These are phyloP conservation scores for Camponotus fellah DNA, from an alignment of 2,888 invertebrate genomes.

Conservation along the genomic window DNA sequence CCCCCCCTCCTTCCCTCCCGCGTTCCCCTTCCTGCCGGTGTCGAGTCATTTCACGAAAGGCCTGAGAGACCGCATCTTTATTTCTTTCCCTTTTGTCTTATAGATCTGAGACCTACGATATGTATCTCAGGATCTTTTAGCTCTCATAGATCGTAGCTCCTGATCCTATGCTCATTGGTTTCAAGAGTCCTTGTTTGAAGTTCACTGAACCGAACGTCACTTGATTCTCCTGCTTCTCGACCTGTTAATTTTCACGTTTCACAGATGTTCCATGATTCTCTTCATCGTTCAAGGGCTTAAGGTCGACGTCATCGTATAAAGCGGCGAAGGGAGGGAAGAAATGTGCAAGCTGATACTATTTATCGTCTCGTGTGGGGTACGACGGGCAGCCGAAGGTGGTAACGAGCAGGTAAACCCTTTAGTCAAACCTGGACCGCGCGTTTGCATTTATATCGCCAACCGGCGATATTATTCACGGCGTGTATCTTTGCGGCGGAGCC, in stretches of 20 bases:
- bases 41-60: conserved; percentile 77
- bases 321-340: background rate
- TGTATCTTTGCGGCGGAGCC: conserved; percentile 58
- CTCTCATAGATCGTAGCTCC: conserved; percentile 52
- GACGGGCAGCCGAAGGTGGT: conserved; percentile 29
- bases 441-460: conserved; percentile 71
- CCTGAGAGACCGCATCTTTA: conserved; percentile 76
- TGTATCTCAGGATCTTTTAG: conserved; percentile 42
- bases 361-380: conserved; percentile 18
- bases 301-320: background rate
- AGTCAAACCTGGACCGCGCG: conserved; percentile 42
- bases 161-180: conserved; percentile 34
- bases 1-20: conserved; percentile 30
- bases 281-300: background rate
- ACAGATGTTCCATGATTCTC: background rate
- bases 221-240: background rate
- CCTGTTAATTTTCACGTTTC: background rate
- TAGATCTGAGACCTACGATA: conserved; percentile 66
- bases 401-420: conserved; percentile 44
- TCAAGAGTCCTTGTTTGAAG: conserved; percentile 24
- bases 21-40: conserved; percentile 60
- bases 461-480: conserved; percentile 64
- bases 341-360: conserved; percentile 35
- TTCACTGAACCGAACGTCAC: conserved; percentile 30
- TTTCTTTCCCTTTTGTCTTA: conserved; percentile 78